These are phyloP conservation scores for Nymphalis urticae DNA, from an alignment of 2,888 invertebrate genomes.

Conservation along the genomic window DNA sequence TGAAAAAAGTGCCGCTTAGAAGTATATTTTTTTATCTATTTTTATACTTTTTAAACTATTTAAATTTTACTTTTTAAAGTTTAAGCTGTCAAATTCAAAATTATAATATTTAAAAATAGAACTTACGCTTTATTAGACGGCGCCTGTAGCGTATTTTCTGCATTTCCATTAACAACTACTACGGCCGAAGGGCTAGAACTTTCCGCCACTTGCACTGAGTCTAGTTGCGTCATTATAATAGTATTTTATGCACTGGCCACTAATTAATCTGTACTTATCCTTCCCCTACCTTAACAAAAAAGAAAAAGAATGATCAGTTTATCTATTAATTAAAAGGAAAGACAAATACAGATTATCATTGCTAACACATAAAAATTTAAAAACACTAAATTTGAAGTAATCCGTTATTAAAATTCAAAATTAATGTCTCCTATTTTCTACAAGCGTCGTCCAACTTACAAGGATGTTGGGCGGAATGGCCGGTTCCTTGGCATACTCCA, in stretches of 20 bases:
- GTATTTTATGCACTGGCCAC: conserved; percentile 10
- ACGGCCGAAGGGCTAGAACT: conserved; percentile 41
- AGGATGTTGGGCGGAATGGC: conserved; percentile 61
- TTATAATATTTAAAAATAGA: not conserved
- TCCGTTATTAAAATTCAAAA: not conserved
- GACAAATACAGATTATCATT: conserved; percentile 34
- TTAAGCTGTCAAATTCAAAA: not conserved
- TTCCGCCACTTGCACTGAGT: conserved; percentile 62
- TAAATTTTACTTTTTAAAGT: too few species aligned
- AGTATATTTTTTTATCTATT: too few species aligned
- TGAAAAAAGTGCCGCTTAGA: too few species aligned
- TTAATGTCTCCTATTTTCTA: not conserved
- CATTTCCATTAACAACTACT: conserved; percentile 34
- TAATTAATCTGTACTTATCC: conserved; percentile 28
- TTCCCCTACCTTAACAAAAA: conserved; percentile 12
- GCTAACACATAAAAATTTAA: conserved; percentile 15
- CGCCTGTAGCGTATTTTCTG: conserved; percentile 14
- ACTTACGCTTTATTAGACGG: conserved; percentile 36
- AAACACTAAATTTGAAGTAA: not conserved
- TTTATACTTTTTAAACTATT: too few species aligned
- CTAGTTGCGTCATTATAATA: conserved; percentile 58
- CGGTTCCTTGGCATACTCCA: conserved; percentile 40
- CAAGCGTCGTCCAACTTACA: conserved; percentile 47
- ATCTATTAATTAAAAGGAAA: conserved; percentile 14
- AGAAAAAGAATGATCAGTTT: conserved; percentile 4